Evolutionary conservation across 2,113 vertebrate species (phyloP).

Genomic region (Taxidea taxus): DNA sequence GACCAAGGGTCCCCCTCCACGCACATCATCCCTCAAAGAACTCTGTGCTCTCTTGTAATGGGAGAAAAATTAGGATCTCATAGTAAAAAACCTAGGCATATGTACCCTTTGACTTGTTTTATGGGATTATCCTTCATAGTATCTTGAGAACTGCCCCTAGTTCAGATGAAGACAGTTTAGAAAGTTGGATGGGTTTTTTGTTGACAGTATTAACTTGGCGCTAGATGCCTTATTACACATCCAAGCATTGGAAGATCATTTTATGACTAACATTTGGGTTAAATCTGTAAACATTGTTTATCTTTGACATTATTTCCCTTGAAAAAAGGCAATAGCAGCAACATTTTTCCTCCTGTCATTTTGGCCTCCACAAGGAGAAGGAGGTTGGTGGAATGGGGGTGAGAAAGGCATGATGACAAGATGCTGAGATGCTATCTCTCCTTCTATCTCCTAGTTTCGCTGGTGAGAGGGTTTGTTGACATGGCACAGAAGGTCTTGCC

Average conservation of each 20-base stretch:
- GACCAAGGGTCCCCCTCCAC: neutral
- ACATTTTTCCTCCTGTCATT: neutral
- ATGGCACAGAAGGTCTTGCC: slow-evolving; percentile 44
- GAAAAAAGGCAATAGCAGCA: neutral
- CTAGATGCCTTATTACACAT: slow-evolving; percentile 49
- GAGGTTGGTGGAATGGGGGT: neutral
- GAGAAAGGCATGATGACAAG: slow-evolving; percentile 26
- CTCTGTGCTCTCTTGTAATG: neutral
- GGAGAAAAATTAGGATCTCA: neutral
- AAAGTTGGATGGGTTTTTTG: slow-evolving; percentile 58
- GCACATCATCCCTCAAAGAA: neutral
- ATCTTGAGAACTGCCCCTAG: neutral
- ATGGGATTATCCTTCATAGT: neutral
- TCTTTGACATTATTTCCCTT: slow-evolving; percentile 59
- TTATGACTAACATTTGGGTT: slow-evolving; percentile 69
- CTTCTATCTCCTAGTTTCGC: neutral
- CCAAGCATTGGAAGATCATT: slow-evolving; percentile 49
- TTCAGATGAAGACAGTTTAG: slow-evolving; percentile 31
- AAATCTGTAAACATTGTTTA: slow-evolving; percentile 58
- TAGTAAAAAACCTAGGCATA: neutral
- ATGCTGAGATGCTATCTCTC: slow-evolving; percentile 18
- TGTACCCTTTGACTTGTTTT: neutral
- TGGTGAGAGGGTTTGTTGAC: slow-evolving; percentile 37
- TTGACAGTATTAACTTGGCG: slow-evolving; percentile 62
- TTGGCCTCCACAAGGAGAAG: neutral